Percentiles rank a stretch among this genome's conserved stretches.
Evolutionary conservation across 2,797 vertebrate species (phyloP).

Genomic region (Ficedula albicollis): DNA sequence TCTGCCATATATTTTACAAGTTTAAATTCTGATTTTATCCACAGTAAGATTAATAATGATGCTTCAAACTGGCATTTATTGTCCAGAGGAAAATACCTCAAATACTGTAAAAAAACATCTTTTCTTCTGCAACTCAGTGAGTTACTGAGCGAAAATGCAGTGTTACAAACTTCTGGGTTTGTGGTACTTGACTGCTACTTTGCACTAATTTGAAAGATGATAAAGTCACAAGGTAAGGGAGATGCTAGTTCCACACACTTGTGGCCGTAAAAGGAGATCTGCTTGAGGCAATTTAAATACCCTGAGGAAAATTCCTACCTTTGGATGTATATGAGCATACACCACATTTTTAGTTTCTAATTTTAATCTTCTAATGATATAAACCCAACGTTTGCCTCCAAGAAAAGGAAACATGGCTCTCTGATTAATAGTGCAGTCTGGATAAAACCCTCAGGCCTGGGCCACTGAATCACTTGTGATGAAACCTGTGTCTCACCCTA

Average conservation of each 20-base stretch:
- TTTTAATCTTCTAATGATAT: neutral
- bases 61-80: neutral
- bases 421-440: neutral
- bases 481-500: neutral
- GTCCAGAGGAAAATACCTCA: neutral
- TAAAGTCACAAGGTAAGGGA: neutral
- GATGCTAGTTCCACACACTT: neutral
- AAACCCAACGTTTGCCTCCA: neutral
- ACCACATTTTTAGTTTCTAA: neutral
- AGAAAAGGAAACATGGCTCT: neutral
- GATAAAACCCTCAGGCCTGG: neutral
- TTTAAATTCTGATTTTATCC: slow-evolving; percentile 19
- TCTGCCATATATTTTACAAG: neutral
- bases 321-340: neutral
- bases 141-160: neutral
- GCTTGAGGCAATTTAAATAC: neutral
- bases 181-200: neutral
- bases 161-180: neutral
- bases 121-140: neutral
- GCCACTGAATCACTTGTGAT: neutral
- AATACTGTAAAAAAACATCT: neutral
- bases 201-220: neutral
- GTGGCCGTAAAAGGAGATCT: neutral
- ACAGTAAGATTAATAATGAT: neutral
- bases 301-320: neutral